Base-by-base conservation (phyloP, 2,797 vertebrate species). In the Hoplostethus mediterraneus region DNA sequence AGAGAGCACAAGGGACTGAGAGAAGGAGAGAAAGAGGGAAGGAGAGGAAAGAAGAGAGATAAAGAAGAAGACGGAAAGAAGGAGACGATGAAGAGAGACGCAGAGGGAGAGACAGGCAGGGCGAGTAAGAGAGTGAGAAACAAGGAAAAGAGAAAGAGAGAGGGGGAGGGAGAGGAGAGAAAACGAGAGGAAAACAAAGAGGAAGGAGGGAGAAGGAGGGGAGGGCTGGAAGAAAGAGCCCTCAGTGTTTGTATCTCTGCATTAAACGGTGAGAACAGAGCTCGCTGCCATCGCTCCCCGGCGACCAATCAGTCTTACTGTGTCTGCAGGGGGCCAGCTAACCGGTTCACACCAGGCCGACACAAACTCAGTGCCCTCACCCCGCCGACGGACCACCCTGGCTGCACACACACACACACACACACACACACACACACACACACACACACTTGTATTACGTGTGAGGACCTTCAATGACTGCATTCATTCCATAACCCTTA, bases 311-410 rank as follows among this genome's bases (percentile, higher is more conserved):
- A 80, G 78, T 77, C 73, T 86, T 67, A 71, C 72, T 81, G 73
- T 84, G 85, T 85, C 74, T 75, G 63, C 65, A 56, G 21, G 51
- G 72, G 87, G 81, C 76, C 80, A 83, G 83, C 80, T 89, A 79
- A 87, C 91, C 82, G 67, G 81, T 90, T 90, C 92, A 84, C 87
- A 92, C 75, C 1, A 91, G 93, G 28, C 93, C 85, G 88, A 91
- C 90, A 94, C 91, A 95, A 95, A 96, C 90, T 73, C 92, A 79
- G 86, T 95, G 93, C 93, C 90, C 91, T 89, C 48, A 11, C 73
- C 87, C 76, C 81, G 75, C 80, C 40, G 8, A 58, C 12, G 5
- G 90, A 91, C 88, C 87, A 88, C 84, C 89, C 84, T 62, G 71
- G 21, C 21, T 21, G 21, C 21, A 21, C 21, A 21, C 74, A 36